Conservation (phyloP, 2,888 invertebrate genomes). For the Epirrhoe alternata region DNA sequence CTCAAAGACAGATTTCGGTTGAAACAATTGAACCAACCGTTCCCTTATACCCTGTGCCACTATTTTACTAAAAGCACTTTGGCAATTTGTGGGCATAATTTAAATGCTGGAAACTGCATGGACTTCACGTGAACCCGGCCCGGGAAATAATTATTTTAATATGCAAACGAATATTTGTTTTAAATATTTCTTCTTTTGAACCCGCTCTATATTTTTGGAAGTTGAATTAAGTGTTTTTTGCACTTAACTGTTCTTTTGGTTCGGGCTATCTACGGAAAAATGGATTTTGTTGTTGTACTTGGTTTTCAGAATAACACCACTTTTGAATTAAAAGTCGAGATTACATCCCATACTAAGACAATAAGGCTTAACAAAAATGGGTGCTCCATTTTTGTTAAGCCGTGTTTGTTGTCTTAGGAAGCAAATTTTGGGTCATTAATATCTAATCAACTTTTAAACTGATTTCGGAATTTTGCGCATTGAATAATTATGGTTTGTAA, state of each 20-base stretch:
- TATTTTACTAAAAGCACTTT: slow-evolving; percentile 40
- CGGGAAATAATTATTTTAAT: slow-evolving; percentile 26
- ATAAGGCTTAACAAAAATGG: too few relatives aligned
- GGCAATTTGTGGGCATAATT: slow-evolving; percentile 49
- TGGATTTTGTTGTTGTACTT: too few relatives aligned
- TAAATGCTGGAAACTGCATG: slow-evolving; percentile 34
- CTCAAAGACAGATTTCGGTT: neutral
- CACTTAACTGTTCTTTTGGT: neutral
- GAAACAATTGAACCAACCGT: neutral
- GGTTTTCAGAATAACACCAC: too few relatives aligned
- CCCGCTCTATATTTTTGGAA: neutral
- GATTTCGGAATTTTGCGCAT: neutral
- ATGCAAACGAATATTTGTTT: slow-evolving; percentile 6
- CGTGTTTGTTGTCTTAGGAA: too few relatives aligned
- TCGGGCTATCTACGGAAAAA: neutral
- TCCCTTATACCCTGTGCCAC: neutral
- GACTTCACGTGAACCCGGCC: slow-evolving; percentile 23
- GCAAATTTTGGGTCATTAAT: too few relatives aligned
- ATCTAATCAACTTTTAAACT: neutral
- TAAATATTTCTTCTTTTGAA: slow-evolving; percentile 6
- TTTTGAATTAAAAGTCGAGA: too few relatives aligned
- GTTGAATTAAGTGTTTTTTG: neutral
- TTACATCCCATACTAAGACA: too few relatives aligned
- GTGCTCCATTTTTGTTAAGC: too few relatives aligned
- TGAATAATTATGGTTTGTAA: neutral